Conservation (phyloP, 2,888 invertebrate species). For the Tenthredo mesomela region DNA sequence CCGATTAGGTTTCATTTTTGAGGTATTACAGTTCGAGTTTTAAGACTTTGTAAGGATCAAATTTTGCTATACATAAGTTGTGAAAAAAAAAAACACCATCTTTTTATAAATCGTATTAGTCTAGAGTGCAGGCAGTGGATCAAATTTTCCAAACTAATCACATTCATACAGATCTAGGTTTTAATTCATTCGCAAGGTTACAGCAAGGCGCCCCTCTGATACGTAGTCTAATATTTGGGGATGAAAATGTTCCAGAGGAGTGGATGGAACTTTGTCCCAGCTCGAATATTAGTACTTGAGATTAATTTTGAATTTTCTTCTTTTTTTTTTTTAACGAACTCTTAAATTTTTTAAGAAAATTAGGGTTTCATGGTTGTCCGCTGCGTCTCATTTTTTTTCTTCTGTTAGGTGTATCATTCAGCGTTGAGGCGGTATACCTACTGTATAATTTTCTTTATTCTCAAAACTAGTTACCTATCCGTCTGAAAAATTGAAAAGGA, state of each 20-base stretch:
- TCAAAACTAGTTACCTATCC: not conserved
- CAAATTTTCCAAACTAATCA: too few relatives aligned
- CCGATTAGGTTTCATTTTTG: not conserved
- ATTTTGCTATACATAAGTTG: not conserved
- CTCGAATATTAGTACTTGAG: not conserved
- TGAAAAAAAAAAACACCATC: too few relatives aligned
- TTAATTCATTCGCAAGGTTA: too few relatives aligned
- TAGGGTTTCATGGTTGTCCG: not conserved
- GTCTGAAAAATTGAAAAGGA: constrained; percentile 5
- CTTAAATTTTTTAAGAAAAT: not conserved
- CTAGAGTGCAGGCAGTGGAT: not conserved
- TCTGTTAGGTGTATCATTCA: not conserved
- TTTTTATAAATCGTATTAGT: not conserved
- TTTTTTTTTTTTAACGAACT: not conserved
- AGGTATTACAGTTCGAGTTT: not conserved
- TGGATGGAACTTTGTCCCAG: not conserved
- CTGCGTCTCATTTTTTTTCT: not conserved
- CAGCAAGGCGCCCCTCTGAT: not conserved
- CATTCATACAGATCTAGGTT: too few relatives aligned
- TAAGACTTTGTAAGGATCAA: not conserved
- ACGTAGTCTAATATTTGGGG: not conserved
- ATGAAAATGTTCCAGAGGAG: not conserved
- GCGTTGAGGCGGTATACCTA: not conserved
- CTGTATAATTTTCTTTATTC: not conserved
- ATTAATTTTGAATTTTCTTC: not conserved